Evolutionary conservation across 1,140 invertebrate species (phyloP), one percentile per base, ranked within the genome.

Genomic region (Drosophila pandora): DNA sequence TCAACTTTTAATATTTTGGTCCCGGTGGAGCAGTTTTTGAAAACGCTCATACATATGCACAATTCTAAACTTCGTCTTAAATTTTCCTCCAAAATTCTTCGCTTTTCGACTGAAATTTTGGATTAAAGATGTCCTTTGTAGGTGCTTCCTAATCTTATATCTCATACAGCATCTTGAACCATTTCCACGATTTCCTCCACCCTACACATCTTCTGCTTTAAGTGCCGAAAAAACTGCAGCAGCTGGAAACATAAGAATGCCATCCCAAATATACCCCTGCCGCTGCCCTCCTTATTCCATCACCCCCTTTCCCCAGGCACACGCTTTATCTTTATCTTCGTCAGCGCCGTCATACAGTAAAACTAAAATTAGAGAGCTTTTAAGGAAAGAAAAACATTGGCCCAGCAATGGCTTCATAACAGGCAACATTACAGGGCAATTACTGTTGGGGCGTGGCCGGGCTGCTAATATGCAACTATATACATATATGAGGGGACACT

Each of bases 371-470:
- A 73, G 80, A 63, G 68, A 65, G 79, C 75, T 88, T 83, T 87
- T 82, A 88, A 87, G 82, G 75, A 77, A 73, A 69, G 76, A 87
- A 87, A 73, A 79, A 74, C 77, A 75, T 87, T 85, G 74, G 79
- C 75, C 71, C 67, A 48, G 71, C 83, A 88, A 88, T 88, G 79
- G 83, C 83, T 88, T 88, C 84, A 88, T 88, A 88, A 89, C 83
- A 88, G 68, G 83, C 83, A 88, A 79, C 84, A 88, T 88, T 83
- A 83, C 72, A 79, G 79, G 62, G 78, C 75, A 75, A 76, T 82
- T 79, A 67, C 67, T 68, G 72, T 55, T 69, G 8, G 75, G 83
- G 72, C 71, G 76, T 78, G 75, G 63, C 61, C 28, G 50, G 65
- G 54, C 62, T 69, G 68, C 81, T 87, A 85, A 85, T 87, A 87